These are phyloP conservation scores for Criorhina ranunculi DNA, from an alignment of 2,888 invertebrate species.

Conservation along the genomic window DNA sequence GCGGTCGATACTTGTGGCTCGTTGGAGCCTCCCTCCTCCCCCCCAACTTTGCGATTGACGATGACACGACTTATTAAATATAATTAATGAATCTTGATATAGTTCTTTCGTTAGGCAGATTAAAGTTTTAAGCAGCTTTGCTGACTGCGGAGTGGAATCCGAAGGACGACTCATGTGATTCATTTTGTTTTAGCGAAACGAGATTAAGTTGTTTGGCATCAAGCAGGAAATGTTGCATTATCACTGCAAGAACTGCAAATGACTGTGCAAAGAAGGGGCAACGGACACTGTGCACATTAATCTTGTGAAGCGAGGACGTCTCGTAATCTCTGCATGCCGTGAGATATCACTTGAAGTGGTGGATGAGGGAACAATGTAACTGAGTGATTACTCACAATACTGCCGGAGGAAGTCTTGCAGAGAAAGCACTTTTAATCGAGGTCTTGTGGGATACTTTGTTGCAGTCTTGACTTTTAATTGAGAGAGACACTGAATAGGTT, in stretches of 20 bases:
- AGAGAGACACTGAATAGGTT: too few species aligned
- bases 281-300: constrained; percentile 32
- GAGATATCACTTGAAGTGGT: constrained; percentile 38
- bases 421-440: constrained; percentile 3
- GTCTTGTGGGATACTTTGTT: too few species aligned
- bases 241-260: constrained; percentile 3
- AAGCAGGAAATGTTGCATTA: constrained; percentile 36
- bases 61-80: constrained; percentile 74
- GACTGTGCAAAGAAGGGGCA: constrained; percentile 3
- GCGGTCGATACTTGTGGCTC: not conserved
- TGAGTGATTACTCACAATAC: constrained; percentile 37
- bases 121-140: constrained; percentile 66
- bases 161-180: constrained; percentile 33
- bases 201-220: constrained; percentile 44
- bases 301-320: constrained; percentile 45
- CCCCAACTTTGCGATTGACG: constrained; percentile 69
- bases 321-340: constrained; percentile 46
- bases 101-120: constrained; percentile 73
- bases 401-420: constrained; percentile 6
- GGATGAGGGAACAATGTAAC: constrained; percentile 16
- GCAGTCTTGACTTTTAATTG: too few species aligned
- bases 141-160: constrained; percentile 26
- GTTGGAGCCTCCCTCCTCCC: constrained; percentile 25
- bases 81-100: constrained; percentile 75
- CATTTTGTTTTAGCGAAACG: constrained; percentile 34